phyloP scores from a whole-genome alignment of 2,888 invertebrate genomes.

The Dolichomitus sp. region DNA sequence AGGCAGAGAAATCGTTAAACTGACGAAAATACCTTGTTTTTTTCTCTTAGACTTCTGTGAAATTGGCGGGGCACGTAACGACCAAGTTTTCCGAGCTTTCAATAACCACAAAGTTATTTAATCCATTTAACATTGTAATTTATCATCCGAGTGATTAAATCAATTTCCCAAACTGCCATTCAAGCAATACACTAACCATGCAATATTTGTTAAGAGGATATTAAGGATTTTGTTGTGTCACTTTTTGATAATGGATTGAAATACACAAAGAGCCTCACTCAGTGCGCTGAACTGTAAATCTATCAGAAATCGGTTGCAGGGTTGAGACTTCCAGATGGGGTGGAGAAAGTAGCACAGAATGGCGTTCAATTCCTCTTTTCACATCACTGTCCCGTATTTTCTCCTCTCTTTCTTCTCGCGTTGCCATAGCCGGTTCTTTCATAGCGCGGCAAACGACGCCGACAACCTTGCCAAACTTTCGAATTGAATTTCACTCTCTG shows the following conservation, averaged over 20 bases:
- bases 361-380: not conserved
- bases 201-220: not conserved
- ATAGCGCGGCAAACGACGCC: constrained; percentile 4
- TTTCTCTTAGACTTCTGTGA: not conserved
- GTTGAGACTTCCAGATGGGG: not conserved
- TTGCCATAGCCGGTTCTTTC: not conserved
- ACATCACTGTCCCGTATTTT: not conserved
- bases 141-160: constrained; percentile 35
- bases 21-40: not conserved
- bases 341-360: not conserved
- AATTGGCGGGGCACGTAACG: not conserved
- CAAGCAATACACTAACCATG: not conserved
- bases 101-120: not conserved
- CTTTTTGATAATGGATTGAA: constrained; percentile 8
- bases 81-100: not conserved
- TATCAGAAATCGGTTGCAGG: not conserved
- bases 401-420: not conserved
- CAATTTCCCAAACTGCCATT: constrained; percentile 1
- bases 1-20: not conserved
- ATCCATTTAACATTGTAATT: constrained; percentile 16
- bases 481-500: constrained; percentile 72
- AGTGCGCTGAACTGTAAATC: not conserved
- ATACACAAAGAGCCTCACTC: not conserved
- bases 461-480: constrained; percentile 68
- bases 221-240: not conserved